Conservation (phyloP, 2,797 vertebrate genomes). For the Neomorphus geoffroyi region DNA sequence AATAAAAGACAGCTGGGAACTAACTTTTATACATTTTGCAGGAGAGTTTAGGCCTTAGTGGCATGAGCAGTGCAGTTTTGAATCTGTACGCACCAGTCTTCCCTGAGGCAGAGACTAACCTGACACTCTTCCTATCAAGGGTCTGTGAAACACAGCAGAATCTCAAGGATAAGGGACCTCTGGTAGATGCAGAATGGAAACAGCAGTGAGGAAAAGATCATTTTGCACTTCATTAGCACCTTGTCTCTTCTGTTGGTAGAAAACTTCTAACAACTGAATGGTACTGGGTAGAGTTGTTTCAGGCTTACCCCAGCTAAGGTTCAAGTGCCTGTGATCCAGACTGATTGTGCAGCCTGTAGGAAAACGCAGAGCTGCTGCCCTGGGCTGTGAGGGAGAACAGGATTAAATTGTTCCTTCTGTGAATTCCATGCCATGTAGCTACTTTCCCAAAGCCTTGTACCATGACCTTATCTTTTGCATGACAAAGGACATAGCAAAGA, state of each 20-base stretch:
- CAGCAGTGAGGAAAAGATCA: background rate
- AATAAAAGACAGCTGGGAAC: background rate
- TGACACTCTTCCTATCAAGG: background rate
- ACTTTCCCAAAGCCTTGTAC: background rate
- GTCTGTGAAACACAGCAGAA: background rate
- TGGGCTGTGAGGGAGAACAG: background rate
- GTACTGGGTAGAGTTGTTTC: background rate
- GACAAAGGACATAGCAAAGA: background rate
- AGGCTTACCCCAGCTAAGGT: background rate
- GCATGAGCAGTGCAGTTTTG: fast-evolving
- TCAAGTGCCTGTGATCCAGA: background rate
- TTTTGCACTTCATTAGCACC: background rate
- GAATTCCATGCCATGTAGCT: background rate
- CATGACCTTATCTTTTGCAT: background rate
- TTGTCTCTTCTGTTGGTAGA: background rate
- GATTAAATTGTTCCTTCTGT: background rate
- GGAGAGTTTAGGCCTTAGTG: background rate
- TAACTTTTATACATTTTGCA: background rate
- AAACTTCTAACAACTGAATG: background rate
- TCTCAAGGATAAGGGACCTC: background rate
- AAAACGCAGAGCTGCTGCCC: background rate
- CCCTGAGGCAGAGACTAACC: background rate
- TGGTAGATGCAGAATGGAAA: background rate
- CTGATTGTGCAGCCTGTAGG: background rate
- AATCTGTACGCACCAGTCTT: background rate